phyloP scores from a whole-genome alignment of 2,797 vertebrate genomes.

The Phrynocephalus forsythii region DNA sequence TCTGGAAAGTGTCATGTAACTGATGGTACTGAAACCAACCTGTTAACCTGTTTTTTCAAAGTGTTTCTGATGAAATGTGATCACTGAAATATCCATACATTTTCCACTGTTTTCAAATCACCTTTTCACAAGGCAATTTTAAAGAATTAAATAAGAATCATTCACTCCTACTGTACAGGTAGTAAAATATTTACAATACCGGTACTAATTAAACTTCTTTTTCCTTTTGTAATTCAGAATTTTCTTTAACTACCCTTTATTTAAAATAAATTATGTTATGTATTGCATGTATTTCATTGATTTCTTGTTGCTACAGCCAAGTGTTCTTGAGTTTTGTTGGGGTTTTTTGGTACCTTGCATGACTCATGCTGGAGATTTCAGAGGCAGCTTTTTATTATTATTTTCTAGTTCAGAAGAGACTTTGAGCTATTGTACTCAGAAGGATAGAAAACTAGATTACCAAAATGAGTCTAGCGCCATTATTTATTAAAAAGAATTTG shows the following conservation, averaged over 20 bases:
- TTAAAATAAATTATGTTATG: background rate
- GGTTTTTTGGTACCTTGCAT: background rate
- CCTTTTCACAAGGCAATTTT: background rate
- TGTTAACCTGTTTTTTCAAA: background rate
- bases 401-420: background rate
- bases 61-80: background rate
- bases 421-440: background rate
- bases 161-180: background rate
- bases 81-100: slow-evolving; percentile 7
- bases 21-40: too few species aligned
- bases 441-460: background rate
- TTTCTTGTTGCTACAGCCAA: background rate
- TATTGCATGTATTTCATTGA: background rate
- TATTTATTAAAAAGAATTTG: background rate
- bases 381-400: background rate
- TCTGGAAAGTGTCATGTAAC: too few species aligned
- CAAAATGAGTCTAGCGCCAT: background rate
- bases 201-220: background rate
- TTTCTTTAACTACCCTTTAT: background rate
- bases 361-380: background rate
- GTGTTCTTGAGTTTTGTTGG: background rate
- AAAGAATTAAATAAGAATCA: background rate
- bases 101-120: background rate
- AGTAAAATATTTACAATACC: background rate
- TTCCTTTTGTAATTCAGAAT: background rate